Evolutionary conservation across 1,140 invertebrate genomes (phyloP).

Genomic region (Platyura marginata): DNA sequence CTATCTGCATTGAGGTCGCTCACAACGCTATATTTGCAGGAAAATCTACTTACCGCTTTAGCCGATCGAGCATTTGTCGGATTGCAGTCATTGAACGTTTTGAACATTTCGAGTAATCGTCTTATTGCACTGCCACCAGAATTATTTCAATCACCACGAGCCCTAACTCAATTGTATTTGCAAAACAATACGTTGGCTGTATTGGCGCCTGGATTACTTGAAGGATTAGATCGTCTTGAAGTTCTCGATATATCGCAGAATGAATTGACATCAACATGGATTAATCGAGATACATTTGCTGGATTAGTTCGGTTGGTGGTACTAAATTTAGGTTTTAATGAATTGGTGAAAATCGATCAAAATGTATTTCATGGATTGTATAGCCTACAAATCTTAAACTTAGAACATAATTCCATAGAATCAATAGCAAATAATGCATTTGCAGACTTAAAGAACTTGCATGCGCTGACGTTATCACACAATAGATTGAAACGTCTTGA

Average conservation of each 20-base stretch:
- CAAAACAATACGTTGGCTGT: conserved; percentile 64
- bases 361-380: conserved; percentile 55
- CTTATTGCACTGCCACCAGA: conserved; percentile 53
- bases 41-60: conserved; percentile 51
- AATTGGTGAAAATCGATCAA: conserved; percentile 44
- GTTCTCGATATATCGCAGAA: conserved; percentile 60
- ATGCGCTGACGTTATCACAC: conserved; percentile 51
- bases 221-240: conserved; percentile 53
- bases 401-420: conserved; percentile 57
- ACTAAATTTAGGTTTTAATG: conserved; percentile 58
- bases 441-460: conserved; percentile 50
- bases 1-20: conserved; percentile 47
- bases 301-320: conserved; percentile 50
- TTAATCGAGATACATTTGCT: conserved; percentile 57
- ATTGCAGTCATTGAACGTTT: conserved; percentile 38
- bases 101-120: conserved; percentile 62
- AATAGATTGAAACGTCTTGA: conserved; percentile 52
- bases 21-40: conserved; percentile 42
- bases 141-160: conserved; percentile 44
- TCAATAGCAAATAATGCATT: conserved; percentile 55
- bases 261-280: conserved; percentile 58
- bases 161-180: conserved; percentile 50
- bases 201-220: conserved; percentile 54
- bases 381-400: conserved; percentile 54
- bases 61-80: conserved; percentile 52